Evolutionary conservation across 2,113 vertebrate genomes (phyloP), one percentile per base, ranked within the genome.

Genomic region (Piprites chloris): DNA sequence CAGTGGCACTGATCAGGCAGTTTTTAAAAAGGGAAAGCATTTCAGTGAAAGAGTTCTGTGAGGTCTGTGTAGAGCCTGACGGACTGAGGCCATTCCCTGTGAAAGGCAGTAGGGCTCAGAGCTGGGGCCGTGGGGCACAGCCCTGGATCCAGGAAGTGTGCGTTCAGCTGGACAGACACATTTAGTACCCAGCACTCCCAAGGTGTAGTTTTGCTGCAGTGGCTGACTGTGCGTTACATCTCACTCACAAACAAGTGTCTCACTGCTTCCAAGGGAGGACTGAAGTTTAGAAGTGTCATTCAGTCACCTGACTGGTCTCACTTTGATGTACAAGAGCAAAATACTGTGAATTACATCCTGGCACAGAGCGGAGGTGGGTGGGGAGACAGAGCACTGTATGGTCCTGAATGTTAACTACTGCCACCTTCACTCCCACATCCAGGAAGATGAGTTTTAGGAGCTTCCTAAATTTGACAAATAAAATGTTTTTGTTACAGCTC

Each of bases 261-360:
- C 6, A 1, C 46, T n/a, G 2, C 82, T 76, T 46, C 59, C 49
- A 4, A 74, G 66, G 41, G 8, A 1, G 13, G 33, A 5, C 15
- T 39, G 0, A 12, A 24, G 49, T 27, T 28, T 24, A 8, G 21
- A 27, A 83, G 13, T 11, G 50, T 39, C 44, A 23, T 7, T 44
- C 19, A 17, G 58, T 32, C 63, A 4, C 22, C 10, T 7, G 13
- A 12, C 41, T 49, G 3, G 24, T 53, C 23, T 46, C 4, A 2
- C 26, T 73, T 21, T 27, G 58, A 14, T 26, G 30, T 26, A 33
- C 1, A 1, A 33, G 49, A 27, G n/a, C 27, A 30, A 6, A 6
- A 26, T 3, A 3, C 8, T 2, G 9, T 0, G 2, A 24, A 13
- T 37, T n/a, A 4, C 9, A 15, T 8, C 39, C 56, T 30, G 18